Evolutionary conservation across 1,140 invertebrate genomes (phyloP), one percentile per base, ranked within the genome.

Genomic region (Brachionus calyciflorus): DNA sequence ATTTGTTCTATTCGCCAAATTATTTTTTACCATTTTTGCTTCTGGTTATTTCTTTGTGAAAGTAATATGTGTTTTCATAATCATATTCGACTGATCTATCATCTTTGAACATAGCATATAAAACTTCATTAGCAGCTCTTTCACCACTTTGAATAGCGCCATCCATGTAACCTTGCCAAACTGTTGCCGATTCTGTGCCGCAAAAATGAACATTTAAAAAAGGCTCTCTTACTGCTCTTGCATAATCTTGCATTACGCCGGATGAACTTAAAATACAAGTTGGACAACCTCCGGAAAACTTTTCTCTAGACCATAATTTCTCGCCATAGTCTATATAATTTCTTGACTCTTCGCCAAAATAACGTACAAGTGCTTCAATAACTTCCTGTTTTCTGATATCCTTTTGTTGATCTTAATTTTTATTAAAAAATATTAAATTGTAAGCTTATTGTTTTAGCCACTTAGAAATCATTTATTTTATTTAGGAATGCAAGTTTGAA

Each of bases 111-210:
- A 65, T 21, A 65, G 14, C 24, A 44, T 44, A 65, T 24, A 70
- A 28, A 19, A 87, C 86, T 82, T 88, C 87, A 28, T 82, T 81
- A 17, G 87, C 88, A n/a, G 87, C 86, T 55, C 87, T 77, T 77
- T 86, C 81, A 28, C 88, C 88, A 9, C 87, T 80, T 78, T 88
- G 83, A 12, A 88, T 81, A 14, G 88, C 88, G 30, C 88, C 88
- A 49, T 84, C 85, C 85, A 88, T 87, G 79, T 87, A 87, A 7
- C 88, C 87, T 33, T 84, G 82, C 88, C 88, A 88, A 65, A 83
- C 79, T 1, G 83, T 84, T 4, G 88, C 86, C 7, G 87, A 87
- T 79, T 88, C 88, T 19, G 87, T 87, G 3, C 88, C 88, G 41
- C 86, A 87, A 81, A 87, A 88, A 78, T 82, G 82, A 3, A 88